These are phyloP conservation scores for Imbricaverruca yamaguchii DNA, from an alignment of 2,888 invertebrate genomes.

Conservation along the genomic window DNA sequence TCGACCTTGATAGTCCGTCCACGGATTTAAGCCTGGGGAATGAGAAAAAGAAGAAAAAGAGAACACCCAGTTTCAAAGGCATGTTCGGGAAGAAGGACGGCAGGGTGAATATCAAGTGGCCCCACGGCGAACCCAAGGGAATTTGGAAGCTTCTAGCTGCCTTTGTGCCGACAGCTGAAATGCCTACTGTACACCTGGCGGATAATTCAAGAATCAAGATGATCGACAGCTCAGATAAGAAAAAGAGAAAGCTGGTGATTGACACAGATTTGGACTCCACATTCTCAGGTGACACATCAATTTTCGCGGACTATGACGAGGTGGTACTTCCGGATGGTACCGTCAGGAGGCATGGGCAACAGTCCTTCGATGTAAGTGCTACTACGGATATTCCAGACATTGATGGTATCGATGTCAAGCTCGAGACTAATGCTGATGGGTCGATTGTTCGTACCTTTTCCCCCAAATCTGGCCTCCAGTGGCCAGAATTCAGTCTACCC, in stretches of 20 bases:
- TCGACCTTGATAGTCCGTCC: neutral
- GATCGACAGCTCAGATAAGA: neutral
- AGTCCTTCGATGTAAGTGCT: neutral
- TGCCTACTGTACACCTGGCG: neutral
- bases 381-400: neutral
- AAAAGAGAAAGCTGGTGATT: neutral
- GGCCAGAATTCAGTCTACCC: neutral
- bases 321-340: neutral
- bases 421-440: neutral
- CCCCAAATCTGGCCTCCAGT: neutral
- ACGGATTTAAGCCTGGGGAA: neutral
- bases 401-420: neutral
- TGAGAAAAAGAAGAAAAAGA: conserved; percentile 12
- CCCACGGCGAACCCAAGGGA: neutral
- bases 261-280: neutral
- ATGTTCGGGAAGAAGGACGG: conserved; percentile 13
- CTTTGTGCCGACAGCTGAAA: neutral
- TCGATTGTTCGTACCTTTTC: neutral
- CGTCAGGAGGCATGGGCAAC: neutral
- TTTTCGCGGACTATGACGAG: conserved; percentile 5
- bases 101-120: neutral
- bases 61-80: conserved; percentile 6
- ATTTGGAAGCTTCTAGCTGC: neutral
- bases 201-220: neutral
- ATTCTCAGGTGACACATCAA: neutral